Conservation (phyloP, 2,113 vertebrate species). For the Perccottus glenii region DNA sequence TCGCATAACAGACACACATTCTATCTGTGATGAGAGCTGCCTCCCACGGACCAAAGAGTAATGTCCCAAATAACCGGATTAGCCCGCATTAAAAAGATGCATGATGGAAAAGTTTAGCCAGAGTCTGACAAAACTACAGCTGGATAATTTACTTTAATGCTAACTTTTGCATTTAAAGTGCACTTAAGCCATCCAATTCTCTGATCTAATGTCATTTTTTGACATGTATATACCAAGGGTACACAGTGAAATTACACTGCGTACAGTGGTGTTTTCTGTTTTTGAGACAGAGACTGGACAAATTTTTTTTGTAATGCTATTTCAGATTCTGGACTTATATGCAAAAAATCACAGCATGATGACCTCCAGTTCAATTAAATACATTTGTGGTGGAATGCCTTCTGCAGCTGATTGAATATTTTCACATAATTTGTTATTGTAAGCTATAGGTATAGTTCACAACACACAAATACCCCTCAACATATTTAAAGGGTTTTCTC, state of each 20-base stretch:
- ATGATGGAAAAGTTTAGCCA: slow-evolving; percentile 36
- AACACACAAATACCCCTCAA: too few relatives aligned
- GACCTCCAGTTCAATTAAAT: too few relatives aligned
- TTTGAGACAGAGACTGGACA: not conserved
- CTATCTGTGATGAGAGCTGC: slow-evolving; percentile 4
- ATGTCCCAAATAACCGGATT: slow-evolving; percentile 5
- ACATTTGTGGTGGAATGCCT: too few relatives aligned
- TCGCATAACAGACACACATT: slow-evolving; percentile 21
- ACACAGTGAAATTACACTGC: not conserved
- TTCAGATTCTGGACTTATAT: not conserved
- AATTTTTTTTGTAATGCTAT: not conserved
- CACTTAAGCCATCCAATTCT: slow-evolving; percentile 36
- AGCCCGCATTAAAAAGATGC: slow-evolving; percentile 31
- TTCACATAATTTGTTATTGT: too few relatives aligned
- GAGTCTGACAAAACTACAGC: slow-evolving; percentile 19
- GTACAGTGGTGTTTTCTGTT: slow-evolving; percentile 9
- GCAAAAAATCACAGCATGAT: too few relatives aligned
- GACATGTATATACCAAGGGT: slow-evolving; percentile 7
- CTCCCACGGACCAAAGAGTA: slow-evolving; percentile 6
- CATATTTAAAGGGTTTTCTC: too few relatives aligned
- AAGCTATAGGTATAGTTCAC: too few relatives aligned
- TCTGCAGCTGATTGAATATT: too few relatives aligned
- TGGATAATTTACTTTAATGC: slow-evolving; percentile 28
- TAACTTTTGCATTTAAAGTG: slow-evolving; percentile 17
- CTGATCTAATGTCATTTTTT: slow-evolving; percentile 27